Evolutionary conservation across 1,140 invertebrate genomes (phyloP).

Genomic region (Trialeurodes vaporariorum): DNA sequence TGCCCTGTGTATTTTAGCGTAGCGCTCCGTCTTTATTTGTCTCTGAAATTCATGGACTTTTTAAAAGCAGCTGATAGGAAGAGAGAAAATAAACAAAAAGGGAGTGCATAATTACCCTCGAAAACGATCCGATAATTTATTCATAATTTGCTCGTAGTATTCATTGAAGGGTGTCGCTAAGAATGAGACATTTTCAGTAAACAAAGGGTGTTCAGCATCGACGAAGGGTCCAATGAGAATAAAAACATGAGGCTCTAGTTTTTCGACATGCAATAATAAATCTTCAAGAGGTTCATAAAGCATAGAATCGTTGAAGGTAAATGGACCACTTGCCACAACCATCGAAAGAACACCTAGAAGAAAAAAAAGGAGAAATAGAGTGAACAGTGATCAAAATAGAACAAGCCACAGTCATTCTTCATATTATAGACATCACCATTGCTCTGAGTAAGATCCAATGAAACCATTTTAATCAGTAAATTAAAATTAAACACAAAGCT

Average conservation of each 20-base stretch:
- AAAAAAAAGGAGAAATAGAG: not conserved
- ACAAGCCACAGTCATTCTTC: too few species aligned
- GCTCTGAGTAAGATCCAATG: too few species aligned
- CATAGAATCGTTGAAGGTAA: slow-evolving; percentile 59
- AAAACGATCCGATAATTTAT: slow-evolving; percentile 44
- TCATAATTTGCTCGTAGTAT: slow-evolving; percentile 54
- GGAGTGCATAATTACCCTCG: slow-evolving; percentile 35
- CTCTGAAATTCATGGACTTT: too few species aligned
- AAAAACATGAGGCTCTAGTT: slow-evolving; percentile 62
- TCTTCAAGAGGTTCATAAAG: slow-evolving; percentile 70
- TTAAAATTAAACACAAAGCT: too few species aligned
- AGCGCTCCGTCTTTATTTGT: too few species aligned
- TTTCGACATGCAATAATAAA: slow-evolving; percentile 51
- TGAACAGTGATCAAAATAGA: not conserved
- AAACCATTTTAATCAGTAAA: too few species aligned
- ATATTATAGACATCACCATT: too few species aligned
- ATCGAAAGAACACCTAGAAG: slow-evolving; percentile 47
- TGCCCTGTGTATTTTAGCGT: too few species aligned
- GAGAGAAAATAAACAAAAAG: too few species aligned
- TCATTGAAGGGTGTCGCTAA: slow-evolving; percentile 50
- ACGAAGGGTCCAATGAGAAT: slow-evolving; percentile 75
- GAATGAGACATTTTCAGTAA: slow-evolving; percentile 38
- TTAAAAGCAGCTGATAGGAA: too few species aligned
- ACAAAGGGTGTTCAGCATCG: slow-evolving; percentile 49
- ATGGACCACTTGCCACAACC: slow-evolving; percentile 69